Evolutionary conservation across 2,113 vertebrate species (phyloP).

Genomic region (Prietella phreatophila): DNA sequence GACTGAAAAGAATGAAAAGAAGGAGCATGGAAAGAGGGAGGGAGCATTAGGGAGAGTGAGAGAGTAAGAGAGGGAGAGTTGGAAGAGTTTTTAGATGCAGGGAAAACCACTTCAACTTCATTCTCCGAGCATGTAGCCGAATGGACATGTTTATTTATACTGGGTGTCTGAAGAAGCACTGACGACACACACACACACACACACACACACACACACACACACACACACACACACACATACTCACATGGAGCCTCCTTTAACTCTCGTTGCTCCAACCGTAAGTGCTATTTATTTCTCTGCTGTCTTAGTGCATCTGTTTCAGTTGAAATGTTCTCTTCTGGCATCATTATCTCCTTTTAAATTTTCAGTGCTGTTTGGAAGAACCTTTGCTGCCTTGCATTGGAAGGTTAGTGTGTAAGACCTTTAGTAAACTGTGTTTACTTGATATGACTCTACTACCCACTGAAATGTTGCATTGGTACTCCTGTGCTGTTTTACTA

Average conservation of each 20-base stretch:
- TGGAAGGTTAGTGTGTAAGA: constrained; percentile 61
- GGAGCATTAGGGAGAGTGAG: constrained; percentile 39
- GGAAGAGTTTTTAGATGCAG: constrained; percentile 42
- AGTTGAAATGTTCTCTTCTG: constrained; percentile 25
- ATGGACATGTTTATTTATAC: constrained; percentile 68
- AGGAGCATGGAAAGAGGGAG: constrained; percentile 44
- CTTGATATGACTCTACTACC: neutral
- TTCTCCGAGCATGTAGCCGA: constrained; percentile 57
- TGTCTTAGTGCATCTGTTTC: constrained; percentile 45
- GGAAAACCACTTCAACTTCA: constrained; percentile 53
- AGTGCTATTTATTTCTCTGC: constrained; percentile 55
- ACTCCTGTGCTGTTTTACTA: neutral
- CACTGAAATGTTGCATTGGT: neutral
- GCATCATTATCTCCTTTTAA: constrained; percentile 44
- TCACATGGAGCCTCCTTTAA: constrained; percentile 84
- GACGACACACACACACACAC: constrained; percentile 58
- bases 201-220: constrained; percentile 61
- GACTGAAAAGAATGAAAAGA: constrained; percentile 61
- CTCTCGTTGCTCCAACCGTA: constrained; percentile 70
- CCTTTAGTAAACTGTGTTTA: neutral
- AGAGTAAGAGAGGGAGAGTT: constrained; percentile 29
- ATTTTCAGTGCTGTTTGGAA: constrained; percentile 57
- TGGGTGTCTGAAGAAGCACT: constrained; percentile 66
- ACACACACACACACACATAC: constrained; percentile 37
- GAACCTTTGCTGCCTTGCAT: constrained; percentile 63